These are phyloP conservation scores for Sebastes umbrosus DNA, from an alignment of 2,797 vertebrate genomes.

Conservation along the genomic window DNA sequence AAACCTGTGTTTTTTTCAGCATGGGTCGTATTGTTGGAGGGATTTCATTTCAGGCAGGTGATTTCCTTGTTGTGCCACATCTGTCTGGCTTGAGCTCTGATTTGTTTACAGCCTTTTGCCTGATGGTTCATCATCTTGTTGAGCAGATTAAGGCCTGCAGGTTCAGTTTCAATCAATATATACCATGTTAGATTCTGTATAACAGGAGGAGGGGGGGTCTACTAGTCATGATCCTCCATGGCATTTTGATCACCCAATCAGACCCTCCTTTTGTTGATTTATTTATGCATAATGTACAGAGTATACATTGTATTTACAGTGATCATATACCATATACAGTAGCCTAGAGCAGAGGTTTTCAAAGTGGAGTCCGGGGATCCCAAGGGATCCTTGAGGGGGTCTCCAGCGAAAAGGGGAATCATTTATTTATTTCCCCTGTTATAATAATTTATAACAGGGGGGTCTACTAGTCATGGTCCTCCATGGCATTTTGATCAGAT, in stretches of 20 bases:
- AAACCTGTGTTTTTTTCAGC: background rate
- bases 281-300: background rate
- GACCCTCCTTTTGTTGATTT: background rate
- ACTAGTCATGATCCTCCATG: background rate
- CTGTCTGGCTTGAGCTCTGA: constrained; percentile 20
- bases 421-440: no score
- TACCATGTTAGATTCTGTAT: background rate
- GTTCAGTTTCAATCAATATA: background rate
- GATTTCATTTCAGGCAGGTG: constrained; percentile 20
- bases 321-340: background rate
- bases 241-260: background rate
- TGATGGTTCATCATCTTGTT: constrained; percentile 8
- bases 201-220: background rate
- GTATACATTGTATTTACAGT: background rate
- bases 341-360: no score
- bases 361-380: no score
- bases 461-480: background rate
- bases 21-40: constrained; percentile 1
- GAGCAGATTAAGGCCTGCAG: background rate
- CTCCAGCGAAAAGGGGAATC: no score
- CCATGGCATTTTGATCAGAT: background rate
- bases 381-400: no score
- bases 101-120: constrained; percentile 34
- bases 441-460: background rate
- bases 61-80: constrained; percentile 41